Base-by-base conservation (phyloP, 2,888 invertebrate genomes). In the Polyommatus iphigenia region DNA sequence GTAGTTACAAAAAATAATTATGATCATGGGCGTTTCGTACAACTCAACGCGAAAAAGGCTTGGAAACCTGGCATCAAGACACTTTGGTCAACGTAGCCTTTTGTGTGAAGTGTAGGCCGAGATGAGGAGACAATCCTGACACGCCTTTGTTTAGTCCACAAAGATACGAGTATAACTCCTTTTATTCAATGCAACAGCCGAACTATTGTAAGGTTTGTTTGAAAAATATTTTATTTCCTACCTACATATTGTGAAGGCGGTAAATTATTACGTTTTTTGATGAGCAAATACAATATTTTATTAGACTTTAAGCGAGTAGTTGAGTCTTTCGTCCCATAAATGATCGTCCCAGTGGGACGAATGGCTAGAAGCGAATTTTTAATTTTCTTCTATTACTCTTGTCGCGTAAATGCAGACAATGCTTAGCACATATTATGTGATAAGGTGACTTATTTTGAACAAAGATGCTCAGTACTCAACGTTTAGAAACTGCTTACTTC, bases 141-240 rank as follows among this genome's bases (percentile, higher is more conserved):
- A 32, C 29, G 32, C 67, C 67, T 32, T 67, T 67, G 67, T 67
- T 32, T 67, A 15, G 67, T 29, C 29, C 29, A 67, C 67, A 67
- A 32, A 67, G 67, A 32, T 67, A 15, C 24, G 24, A 24, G 24
- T 24, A 24, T 29, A 67, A 13, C 67, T 29, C 67, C 67, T 67
- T 67, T 67, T 24, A 67, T 67, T 67, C 67, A 32, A 2, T 7
- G 13, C 15, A 18, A 67, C 67, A 15, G 24, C 5, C 32, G 29
- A 29, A 15, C 29, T 32, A 67, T 67, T 67, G 18, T 32, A 24
- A 62, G 67, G 6, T 15, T 29, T 67, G 67, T 67, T 67, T 29
- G 1, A 6, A 13, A 62, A 13, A 54, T 54, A 54, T 54, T 54
- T 54, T 18, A 54, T 54, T 54, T 5, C 50, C 18, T 54, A 1